Conservation (phyloP, 2,888 invertebrate genomes). For the Cosmia trapezina region DNA sequence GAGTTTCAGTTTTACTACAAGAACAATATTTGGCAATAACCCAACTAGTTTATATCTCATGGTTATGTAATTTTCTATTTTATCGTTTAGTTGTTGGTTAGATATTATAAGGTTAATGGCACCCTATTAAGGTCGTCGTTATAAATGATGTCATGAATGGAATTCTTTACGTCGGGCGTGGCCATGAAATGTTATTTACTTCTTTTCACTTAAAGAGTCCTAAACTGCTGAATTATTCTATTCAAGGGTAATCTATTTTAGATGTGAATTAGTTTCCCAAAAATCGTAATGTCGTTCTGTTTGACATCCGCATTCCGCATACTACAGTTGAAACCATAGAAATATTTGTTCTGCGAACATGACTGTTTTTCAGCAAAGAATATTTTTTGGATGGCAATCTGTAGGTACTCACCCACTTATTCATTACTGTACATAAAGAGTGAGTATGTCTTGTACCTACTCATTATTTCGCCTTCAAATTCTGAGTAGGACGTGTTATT, state of each 20-base stretch:
- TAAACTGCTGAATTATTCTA: neutral
- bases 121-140: slow-evolving; percentile 62
- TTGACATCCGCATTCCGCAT: neutral
- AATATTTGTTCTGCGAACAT: slow-evolving; percentile 5
- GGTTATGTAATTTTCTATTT: slow-evolving; percentile 55
- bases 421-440: neutral
- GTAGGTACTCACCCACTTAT: too few relatives aligned
- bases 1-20: slow-evolving; percentile 32
- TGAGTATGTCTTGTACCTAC: slow-evolving; percentile 3
- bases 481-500: slow-evolving; percentile 50
- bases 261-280: neutral
- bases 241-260: neutral
- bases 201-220: neutral
- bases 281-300: neutral
- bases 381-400: neutral
- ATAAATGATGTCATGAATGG: slow-evolving; percentile 68
- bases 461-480: slow-evolving; percentile 43
- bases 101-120: slow-evolving; percentile 60
- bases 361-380: slow-evolving; percentile 1
- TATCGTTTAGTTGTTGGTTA: slow-evolving; percentile 42
- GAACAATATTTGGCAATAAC: slow-evolving; percentile 56
- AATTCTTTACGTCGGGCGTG: slow-evolving; percentile 55
- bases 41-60: slow-evolving; percentile 50
- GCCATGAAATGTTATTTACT: slow-evolving; percentile 36
- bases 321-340: neutral